Conservation (phyloP, 2,797 vertebrate species). For the Mionectes olivaceus region DNA sequence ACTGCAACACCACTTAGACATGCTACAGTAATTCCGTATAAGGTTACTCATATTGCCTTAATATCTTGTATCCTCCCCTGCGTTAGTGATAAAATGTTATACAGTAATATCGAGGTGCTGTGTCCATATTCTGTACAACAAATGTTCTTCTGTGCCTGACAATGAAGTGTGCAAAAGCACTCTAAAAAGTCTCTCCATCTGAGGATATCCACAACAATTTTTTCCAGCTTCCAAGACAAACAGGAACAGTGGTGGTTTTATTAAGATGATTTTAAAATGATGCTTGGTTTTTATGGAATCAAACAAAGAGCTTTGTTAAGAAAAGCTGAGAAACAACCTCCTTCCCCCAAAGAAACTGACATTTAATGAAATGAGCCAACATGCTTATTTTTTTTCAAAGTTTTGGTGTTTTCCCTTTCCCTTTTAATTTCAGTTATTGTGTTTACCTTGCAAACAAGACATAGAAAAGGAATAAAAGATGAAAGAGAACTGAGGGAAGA, state of each 20-base stretch:
- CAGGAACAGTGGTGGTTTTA: not conserved
- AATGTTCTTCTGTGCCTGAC: not conserved
- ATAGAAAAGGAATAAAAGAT: not conserved
- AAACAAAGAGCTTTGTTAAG: not conserved
- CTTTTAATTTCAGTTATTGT: not conserved
- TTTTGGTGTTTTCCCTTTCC: not conserved
- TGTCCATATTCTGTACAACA: not conserved
- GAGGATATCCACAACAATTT: not conserved
- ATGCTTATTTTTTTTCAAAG: not conserved
- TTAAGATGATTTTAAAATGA: not conserved
- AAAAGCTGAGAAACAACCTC: not conserved
- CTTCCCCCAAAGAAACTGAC: fast-evolving
- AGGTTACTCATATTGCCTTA: not conserved
- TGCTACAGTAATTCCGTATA: not conserved
- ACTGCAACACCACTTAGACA: not conserved
- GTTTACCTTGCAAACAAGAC: not conserved
- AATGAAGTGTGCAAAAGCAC: fast-evolving
- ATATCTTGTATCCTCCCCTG: not conserved
- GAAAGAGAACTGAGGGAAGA: not conserved
- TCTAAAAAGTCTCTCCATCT: not conserved
- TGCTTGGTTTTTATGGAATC: not conserved
- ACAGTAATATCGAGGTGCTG: not conserved
- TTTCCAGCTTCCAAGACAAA: not conserved
- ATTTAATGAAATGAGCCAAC: not conserved
- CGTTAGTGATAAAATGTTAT: not conserved